phyloP scores from a whole-genome alignment of 1,140 invertebrate species.

The Maconellicoccus hirsutus region DNA sequence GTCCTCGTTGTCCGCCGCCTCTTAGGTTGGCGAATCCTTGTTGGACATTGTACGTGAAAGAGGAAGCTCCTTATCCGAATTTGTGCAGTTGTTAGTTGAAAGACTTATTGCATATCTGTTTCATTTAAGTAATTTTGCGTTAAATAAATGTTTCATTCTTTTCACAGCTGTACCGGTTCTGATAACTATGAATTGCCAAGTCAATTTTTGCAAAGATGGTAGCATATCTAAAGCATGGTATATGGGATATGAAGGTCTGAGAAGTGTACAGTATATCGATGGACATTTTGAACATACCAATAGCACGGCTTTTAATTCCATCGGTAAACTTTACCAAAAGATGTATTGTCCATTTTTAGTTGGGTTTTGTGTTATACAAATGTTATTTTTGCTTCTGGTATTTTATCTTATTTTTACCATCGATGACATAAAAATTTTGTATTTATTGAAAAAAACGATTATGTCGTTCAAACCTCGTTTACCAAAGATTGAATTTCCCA shows the following conservation, averaged over 20 bases:
- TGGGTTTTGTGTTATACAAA: no score
- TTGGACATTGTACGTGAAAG: background rate
- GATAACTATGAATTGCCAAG: background rate
- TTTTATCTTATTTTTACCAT: no score
- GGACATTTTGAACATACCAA: background rate
- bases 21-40: background rate
- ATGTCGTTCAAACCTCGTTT: no score
- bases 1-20: background rate
- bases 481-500: no score
- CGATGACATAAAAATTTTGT: no score
- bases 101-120: no score
- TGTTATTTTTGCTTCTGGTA: no score
- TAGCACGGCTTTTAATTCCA: no score
- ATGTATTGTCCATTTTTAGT: no score
- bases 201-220: background rate
- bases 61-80: background rate
- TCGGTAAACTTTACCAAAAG: no score
- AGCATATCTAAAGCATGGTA: background rate
- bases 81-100: background rate
- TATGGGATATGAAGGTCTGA: background rate
- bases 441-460: no score
- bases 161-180: background rate
- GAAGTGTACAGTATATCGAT: background rate
- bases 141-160: background rate
- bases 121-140: background rate